Evolutionary conservation across 2,797 vertebrate genomes (phyloP), one percentile per base, ranked within the genome.

Genomic region (Micrastur ruficollis): DNA sequence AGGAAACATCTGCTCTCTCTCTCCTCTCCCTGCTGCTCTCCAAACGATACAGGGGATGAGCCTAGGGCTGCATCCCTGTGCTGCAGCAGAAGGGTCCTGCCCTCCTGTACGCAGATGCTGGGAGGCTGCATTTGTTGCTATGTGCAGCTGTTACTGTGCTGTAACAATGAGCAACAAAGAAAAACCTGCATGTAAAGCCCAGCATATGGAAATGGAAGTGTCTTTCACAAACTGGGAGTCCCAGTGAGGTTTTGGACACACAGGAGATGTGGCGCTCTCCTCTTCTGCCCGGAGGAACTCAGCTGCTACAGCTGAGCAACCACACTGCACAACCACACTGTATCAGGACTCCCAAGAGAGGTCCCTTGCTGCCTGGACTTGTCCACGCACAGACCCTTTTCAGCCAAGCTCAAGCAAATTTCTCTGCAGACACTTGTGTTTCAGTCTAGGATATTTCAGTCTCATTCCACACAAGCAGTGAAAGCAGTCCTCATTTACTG

Each of bases 321-420:
- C 22, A 31, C 11, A 38, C 11, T n/a, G 19, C 44, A 42, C 0
- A 0, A 21, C 11, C 29, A 49, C n/a, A 23, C 8, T 31, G n/a
- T 11, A 62, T 27, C 8, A 49, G 18, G 22, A 36, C 17, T 63
- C 31, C 27, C 25, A 40, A 44, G 38, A 19, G 1, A 12, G 15
- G 6, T 63, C 14, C 3, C 11, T 47, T 66, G 11, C 38, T 88
- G 15, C 23, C 44, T 1, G 0, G 23, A 32, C 21, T 50, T 47
- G 10, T 40, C 26, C 4, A 32, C 1, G 2, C 23, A 47, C 5
- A 72, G 18, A 38, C 34, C 7, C 6, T 61, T 19, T 62, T 76
- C 49, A 70, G 47, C 13, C 36, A 81, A 67, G 11, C 22, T 67
- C 40, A 26, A 67, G 21, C 18, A 83, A 67, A 65, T 56, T 59